Evolutionary conservation across 2,888 invertebrate species (phyloP), one percentile per base, ranked within the genome.

Genomic region (Sinhomidia bicolor): DNA sequence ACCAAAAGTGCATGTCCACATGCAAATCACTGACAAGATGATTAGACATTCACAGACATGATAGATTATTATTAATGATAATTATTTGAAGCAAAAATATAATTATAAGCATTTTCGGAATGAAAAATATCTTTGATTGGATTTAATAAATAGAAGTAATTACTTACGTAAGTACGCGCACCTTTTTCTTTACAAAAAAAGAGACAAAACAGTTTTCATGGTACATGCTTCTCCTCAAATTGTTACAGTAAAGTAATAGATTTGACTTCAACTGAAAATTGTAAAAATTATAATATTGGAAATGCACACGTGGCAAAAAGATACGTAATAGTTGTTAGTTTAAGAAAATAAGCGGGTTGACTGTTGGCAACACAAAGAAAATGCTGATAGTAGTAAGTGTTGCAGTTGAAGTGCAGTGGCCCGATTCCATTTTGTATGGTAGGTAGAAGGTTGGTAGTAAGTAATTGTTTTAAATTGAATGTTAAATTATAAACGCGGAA

Each of bases 251-350:
- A 76, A 71, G 36, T 36, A 36, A 7, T 36, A 36, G 79, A 54
- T 76, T 44, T 36, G 65, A 17, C 54, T 57, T 76, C 78, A 78
- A 78, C 78, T 62, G 62, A 62, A 80, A 80, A 60, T 23, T 62
- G 23, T 41, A 80, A 62, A 80, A 80, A 80, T 41, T 12, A 9
- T 4, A 51, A 23, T n/a, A 20, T 57, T 54, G 23, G 36, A 36
- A 17, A 62, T 2, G n/a, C n/a, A n/a, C n/a, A n/a, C 14, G 2
- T 29, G 29, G 26, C 57, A 57, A 57, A 57, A 57, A 20, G 57
- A 36, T 36, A 7, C 3, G 36, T 5, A 36, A 36, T 71, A 20
- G 36, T 14, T 41, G 68, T 29, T 7, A 41, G 10, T 41, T 36
- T 36, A 36, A 36, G 2, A 14, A 47, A 57, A 6, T 57, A 20